A percentile compares a stretch with the other conserved stretches of the same genome.
phyloP scores from a whole-genome alignment of 2,113 vertebrate genomes.

The Shinisaurus crocodilurus region DNA sequence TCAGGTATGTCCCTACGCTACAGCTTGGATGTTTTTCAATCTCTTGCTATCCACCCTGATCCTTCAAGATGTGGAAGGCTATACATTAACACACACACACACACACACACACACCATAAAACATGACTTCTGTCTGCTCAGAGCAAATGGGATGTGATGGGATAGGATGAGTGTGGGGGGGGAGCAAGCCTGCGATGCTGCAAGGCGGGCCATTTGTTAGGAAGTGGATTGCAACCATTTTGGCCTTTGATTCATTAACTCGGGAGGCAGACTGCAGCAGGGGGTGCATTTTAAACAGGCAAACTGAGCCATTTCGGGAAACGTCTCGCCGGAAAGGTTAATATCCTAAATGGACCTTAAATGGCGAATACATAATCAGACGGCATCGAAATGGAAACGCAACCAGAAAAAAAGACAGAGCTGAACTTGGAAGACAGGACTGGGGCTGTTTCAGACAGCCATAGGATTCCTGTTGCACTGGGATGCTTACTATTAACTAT shows the following conservation, averaged over 20 bases:
- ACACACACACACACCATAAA: neutral
- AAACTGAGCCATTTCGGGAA: conserved; percentile 8
- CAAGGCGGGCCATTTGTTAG: neutral
- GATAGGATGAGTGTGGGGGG: neutral
- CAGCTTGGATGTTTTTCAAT: neutral
- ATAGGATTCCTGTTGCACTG: neutral
- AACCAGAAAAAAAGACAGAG: neutral
- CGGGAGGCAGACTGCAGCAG: neutral
- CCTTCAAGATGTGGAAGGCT: neutral
- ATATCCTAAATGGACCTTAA: conserved; percentile 34
- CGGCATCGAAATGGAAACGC: conserved; percentile 2
- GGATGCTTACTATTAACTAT: neutral
- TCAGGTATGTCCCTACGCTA: neutral
- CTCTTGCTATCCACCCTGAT: neutral
- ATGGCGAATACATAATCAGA: conserved; percentile 28
- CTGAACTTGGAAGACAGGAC: neutral
- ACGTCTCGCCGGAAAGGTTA: conserved; percentile 12
- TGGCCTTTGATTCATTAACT: conserved; percentile 1
- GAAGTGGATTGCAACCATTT: neutral
- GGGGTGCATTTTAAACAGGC: conserved; percentile 29
- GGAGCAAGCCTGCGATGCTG: no score
- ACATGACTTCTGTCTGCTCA: neutral
- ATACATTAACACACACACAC: neutral
- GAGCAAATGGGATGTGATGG: neutral
- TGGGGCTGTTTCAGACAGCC: neutral